A percentile compares a stretch with the other conserved stretches of the same genome.
phyloP scores from a whole-genome alignment of 2,113 vertebrate genomes.

The Actenoides hombroni region DNA sequence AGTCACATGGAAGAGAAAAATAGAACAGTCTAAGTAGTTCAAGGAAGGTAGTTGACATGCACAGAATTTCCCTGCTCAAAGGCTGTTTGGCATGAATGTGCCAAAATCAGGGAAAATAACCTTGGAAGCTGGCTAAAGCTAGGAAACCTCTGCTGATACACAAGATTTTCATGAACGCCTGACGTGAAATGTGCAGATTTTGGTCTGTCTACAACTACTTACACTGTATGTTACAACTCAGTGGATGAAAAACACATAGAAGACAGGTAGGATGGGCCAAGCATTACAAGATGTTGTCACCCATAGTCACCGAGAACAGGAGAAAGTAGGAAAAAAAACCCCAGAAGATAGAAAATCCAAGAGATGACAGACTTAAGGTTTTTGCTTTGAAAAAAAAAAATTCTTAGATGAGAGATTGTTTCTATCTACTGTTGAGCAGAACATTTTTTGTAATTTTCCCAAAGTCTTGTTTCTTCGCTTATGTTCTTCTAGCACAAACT shows the following conservation, averaged over 20 bases:
- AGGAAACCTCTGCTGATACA: neutral
- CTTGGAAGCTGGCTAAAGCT: neutral
- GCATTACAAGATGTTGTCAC: neutral
- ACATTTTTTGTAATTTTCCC: neutral
- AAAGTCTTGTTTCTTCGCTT: neutral
- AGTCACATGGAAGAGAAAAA: neutral
- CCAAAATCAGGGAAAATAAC: neutral
- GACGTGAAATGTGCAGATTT: neutral
- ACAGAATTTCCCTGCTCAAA: neutral
- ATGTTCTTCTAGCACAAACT: neutral
- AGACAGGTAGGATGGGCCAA: neutral
- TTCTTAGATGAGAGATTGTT: neutral
- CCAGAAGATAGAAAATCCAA: neutral
- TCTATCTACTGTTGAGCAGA: neutral
- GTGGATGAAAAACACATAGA: neutral
- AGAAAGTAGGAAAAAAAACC: neutral
- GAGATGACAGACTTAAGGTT: neutral
- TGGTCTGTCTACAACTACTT: neutral
- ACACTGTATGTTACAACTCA: neutral
- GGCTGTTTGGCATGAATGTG: neutral
- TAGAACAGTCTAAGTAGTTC: neutral
- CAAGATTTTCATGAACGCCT: neutral
- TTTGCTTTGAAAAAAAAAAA: neutral
- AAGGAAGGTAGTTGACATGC: neutral
- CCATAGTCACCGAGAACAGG: neutral